Evolutionary conservation across 1,140 invertebrate species (phyloP), one percentile per base, ranked within the genome.

Genomic region (Gonioctena quinquepunctata): DNA sequence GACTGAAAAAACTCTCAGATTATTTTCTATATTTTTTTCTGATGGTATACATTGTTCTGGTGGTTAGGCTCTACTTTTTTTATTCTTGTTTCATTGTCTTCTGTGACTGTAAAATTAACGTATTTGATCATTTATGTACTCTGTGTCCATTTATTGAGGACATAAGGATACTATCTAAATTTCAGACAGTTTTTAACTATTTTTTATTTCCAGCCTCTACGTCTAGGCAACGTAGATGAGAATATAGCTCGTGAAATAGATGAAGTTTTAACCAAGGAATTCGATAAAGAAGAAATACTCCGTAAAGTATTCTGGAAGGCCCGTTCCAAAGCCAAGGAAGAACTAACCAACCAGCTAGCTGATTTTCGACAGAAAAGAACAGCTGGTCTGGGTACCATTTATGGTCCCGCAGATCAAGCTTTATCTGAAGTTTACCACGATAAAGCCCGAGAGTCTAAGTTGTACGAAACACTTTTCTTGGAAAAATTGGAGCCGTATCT

Each of bases 301-400:
- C 87, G 94, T 68, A 92, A 90, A 82, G 92, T 94, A 70, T 99
- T 99, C 83, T 90, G 91, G 83, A 94, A 96, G 81, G 93, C 95
- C 25, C 87, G 95, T 42, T 87, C 87, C 63, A 90, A 91, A 75
- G 94, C 95, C 11, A 93, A 93, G 81, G 93, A 96, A 71, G 92
- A 96, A 79, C 86, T 98, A 25, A 92, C 92, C 68, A 91, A 93
- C 77, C 94, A 96, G 79, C 85, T 98, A 27, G 89, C 89, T 49
- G 95, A 97, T 84, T 98, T 98, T 85, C 92, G 96, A 80, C 90
- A 91, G 61, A 97, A 97, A 83, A 85, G 94, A 72, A 94, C 91
- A 26, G 91, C 95, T 25, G 96, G 96, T n/a, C 85, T 97, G 57
- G 94, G 92, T 8, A 93, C 90, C 33, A 89, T 98, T 60, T 98